Evolutionary conservation across 2,888 invertebrate species (phyloP).

Genomic region (Diloba caeruleocephala): DNA sequence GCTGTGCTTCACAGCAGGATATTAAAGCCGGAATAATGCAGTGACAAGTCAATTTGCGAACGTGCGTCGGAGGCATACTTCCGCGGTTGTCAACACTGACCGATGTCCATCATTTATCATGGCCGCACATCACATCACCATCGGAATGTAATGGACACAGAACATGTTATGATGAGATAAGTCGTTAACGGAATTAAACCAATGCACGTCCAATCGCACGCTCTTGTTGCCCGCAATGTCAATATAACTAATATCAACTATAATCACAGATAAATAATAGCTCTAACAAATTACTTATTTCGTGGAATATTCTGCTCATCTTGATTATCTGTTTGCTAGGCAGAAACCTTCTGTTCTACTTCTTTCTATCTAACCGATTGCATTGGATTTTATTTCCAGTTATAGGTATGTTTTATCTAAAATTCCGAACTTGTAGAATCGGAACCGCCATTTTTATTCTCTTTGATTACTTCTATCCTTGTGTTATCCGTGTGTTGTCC

Average conservation of each 20-base stretch:
- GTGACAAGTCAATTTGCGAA: slow-evolving; percentile 70
- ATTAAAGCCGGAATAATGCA: slow-evolving; percentile 63
- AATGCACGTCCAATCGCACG: slow-evolving; percentile 44
- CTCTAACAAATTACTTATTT: slow-evolving; percentile 34
- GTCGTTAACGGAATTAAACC: slow-evolving; percentile 52
- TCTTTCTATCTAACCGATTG: slow-evolving; percentile 10
- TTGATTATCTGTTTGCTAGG: slow-evolving; percentile 14
- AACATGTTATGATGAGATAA: slow-evolving; percentile 43
- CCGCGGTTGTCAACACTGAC: slow-evolving; percentile 53
- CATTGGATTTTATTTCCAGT: slow-evolving; percentile 23
- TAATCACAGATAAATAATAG: slow-evolving; percentile 46
- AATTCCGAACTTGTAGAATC: slow-evolving; percentile 26
- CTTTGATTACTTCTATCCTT: slow-evolving; percentile 42
- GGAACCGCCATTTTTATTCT: slow-evolving; percentile 32
- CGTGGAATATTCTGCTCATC: slow-evolving; percentile 9
- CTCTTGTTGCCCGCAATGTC: slow-evolving; percentile 44
- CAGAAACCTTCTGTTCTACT: slow-evolving; percentile 12
- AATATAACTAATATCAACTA: no score
- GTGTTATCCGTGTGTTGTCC: no score
- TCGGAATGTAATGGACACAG: slow-evolving; percentile 62
- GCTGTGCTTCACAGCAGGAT: slow-evolving; percentile 34
- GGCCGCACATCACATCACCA: slow-evolving; percentile 63
- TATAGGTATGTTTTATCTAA: slow-evolving; percentile 20
- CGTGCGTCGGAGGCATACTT: slow-evolving; percentile 43
- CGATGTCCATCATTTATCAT: slow-evolving; percentile 61